phyloP scores from a whole-genome alignment of 2,797 vertebrate species.

The Nyctibius grandis region DNA sequence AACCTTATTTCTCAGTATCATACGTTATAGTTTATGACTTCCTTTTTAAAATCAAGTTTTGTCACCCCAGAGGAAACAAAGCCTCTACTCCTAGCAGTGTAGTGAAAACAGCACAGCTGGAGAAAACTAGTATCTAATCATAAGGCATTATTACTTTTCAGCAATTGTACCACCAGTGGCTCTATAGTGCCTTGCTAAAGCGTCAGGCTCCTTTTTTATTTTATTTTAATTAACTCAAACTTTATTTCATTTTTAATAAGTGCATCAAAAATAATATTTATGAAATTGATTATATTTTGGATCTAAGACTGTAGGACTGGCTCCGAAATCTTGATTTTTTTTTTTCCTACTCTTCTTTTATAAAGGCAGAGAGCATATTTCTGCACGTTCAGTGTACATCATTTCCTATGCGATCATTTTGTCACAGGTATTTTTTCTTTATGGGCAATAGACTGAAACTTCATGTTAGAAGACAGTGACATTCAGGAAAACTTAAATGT shows the following conservation, averaged over 20 bases:
- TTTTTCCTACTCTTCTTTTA: not conserved
- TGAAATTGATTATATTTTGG: not conserved
- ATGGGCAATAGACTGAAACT: not conserved
- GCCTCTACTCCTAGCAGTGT: not conserved
- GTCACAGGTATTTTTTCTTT: not conserved
- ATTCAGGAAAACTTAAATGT: not conserved
- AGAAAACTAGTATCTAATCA: constrained; percentile 10
- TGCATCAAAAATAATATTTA: not conserved
- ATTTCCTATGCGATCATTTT: not conserved
- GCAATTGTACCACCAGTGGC: not conserved
- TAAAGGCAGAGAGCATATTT: not conserved
- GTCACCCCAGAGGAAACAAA: constrained; percentile 30
- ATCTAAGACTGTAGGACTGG: not conserved
- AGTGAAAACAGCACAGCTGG: constrained; percentile 50
- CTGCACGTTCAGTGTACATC: not conserved
- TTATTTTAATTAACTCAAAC: not conserved
- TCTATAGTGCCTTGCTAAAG: not conserved
- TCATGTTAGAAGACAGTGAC: not conserved
- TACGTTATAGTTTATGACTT: constrained; percentile 38
- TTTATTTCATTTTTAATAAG: not conserved
- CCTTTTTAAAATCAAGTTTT: constrained; percentile 50
- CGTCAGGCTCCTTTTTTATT: not conserved
- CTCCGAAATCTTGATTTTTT: not conserved
- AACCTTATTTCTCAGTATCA: constrained; percentile 1
- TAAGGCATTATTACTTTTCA: constrained; percentile 43